Percentiles rank a stretch among this genome's conserved stretches.
Conservation (phyloP, 2,797 vertebrate species). For the Chelon labrosus region DNA sequence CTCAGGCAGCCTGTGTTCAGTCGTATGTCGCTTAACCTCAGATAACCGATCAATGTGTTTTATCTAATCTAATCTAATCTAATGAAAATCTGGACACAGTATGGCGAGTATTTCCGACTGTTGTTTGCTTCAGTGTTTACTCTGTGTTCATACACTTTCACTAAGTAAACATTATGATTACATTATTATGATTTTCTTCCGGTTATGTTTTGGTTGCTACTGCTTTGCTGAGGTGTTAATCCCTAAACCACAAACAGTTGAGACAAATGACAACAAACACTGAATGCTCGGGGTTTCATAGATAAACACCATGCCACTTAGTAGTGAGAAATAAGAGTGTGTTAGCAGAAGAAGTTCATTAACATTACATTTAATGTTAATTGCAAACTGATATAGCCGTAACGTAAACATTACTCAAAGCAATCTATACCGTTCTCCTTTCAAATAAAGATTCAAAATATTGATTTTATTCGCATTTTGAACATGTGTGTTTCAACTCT, state of each 20-base stretch:
- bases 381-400: not conserved
- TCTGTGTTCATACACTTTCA: not conserved
- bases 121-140: not conserved
- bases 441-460: not conserved
- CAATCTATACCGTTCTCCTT: not conserved
- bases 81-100: not conserved
- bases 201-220: not conserved
- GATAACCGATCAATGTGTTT: not conserved
- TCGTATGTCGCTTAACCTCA: not conserved
- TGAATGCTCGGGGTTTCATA: not conserved
- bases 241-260: not conserved
- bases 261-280: not conserved
- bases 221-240: conserved; percentile 1
- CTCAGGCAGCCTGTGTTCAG: not conserved
- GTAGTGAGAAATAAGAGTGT: not conserved
- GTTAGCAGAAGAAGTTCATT: not conserved
- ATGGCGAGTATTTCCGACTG: not conserved
- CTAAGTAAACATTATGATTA: not conserved
- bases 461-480: not conserved
- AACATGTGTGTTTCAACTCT: not conserved
- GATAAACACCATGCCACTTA: not conserved
- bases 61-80: not conserved
- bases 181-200: not conserved
- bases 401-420: not conserved
- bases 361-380: not conserved